phyloP scores from a whole-genome alignment of 1,140 invertebrate genomes.

The Nomia melanderi region DNA sequence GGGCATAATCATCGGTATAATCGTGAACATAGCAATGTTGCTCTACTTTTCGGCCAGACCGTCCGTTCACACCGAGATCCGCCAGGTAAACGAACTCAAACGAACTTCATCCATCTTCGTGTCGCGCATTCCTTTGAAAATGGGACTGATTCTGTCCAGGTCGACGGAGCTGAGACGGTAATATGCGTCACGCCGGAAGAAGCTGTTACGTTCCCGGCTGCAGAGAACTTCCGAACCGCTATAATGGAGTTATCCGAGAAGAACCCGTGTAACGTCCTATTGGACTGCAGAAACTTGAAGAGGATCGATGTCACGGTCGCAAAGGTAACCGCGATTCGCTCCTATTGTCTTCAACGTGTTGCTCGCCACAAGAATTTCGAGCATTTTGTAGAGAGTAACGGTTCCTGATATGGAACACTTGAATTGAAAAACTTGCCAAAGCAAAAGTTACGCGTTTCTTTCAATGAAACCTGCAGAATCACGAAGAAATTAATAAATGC shows the following conservation, averaged over 20 bases:
- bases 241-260: conserved; percentile 74
- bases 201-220: conserved; percentile 83
- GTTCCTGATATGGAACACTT: too few relatives aligned
- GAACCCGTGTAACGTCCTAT: conserved; percentile 75
- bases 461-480: too few relatives aligned
- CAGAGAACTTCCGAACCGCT: conserved; percentile 83
- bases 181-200: conserved; percentile 82
- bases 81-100: conserved; percentile 61
- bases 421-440: too few relatives aligned
- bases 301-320: conserved; percentile 83
- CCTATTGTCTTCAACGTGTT: too few relatives aligned
- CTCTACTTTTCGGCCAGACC: conserved; percentile 85
- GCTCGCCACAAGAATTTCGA: too few relatives aligned
- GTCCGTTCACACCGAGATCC: conserved; percentile 74
- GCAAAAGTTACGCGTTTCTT: too few relatives aligned
- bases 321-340: conserved; percentile 81
- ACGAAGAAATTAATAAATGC: too few relatives aligned
- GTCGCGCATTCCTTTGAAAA: too few relatives aligned
- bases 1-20: conserved; percentile 87
- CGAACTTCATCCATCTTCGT: too few relatives aligned
- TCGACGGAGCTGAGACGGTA: conserved; percentile 61
- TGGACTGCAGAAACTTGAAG: conserved; percentile 82
- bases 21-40: conserved; percentile 83
- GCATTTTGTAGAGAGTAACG: too few relatives aligned
- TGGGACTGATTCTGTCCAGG: conserved; percentile 35